phyloP scores from a whole-genome alignment of 2,113 vertebrate species.

The Rutilus rutilus region DNA sequence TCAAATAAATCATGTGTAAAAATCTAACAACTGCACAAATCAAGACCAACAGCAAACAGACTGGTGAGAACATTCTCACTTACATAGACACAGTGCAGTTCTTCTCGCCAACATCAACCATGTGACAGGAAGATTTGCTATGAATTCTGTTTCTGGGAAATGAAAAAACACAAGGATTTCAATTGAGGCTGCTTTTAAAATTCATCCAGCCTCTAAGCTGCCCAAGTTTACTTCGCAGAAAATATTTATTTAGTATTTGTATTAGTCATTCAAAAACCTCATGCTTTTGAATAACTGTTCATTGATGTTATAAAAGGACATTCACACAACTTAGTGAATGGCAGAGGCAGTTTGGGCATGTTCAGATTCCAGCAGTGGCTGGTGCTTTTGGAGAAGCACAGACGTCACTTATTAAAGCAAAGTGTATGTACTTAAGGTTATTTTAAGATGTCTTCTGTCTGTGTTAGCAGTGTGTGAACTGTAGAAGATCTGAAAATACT shows the following conservation, averaged over 20 bases:
- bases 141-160: not conserved
- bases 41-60: not conserved
- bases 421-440: not conserved
- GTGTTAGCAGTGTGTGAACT: not conserved
- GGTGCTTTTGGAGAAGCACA: not conserved
- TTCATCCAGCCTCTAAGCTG: not conserved
- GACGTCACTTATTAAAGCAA: slow-evolving; percentile 8
- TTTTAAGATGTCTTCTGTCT: not conserved
- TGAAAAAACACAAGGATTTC: not conserved
- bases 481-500: not conserved
- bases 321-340: not conserved
- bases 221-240: not conserved
- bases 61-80: not conserved
- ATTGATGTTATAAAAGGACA: not conserved
- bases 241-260: not conserved
- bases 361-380: not conserved
- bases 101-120: not conserved
- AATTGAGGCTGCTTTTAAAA: not conserved
- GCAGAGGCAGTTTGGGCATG: not conserved
- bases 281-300: not conserved
- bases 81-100: not conserved
- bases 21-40: not conserved
- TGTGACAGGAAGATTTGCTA: not conserved
- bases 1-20: not conserved
- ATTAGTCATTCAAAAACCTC: not conserved